Base-by-base conservation (phyloP, 37 sponge, comb jelly and placozoan genomes). In the Diacarnus erythraeanus region DNA sequence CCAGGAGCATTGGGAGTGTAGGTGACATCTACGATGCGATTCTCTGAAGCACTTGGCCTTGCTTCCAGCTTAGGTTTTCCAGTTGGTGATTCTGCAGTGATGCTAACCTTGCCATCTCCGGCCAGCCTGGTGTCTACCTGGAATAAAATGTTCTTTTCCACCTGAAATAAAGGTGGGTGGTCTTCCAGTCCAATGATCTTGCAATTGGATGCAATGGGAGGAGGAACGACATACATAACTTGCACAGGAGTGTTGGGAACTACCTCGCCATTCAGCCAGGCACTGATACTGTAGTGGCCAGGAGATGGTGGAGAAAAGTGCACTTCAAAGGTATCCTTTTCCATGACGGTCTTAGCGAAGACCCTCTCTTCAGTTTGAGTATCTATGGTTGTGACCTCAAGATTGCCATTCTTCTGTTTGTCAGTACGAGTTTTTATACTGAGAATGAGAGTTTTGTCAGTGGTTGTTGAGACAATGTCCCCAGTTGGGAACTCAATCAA, bases 1-100 rank as follows among this genome's bases (percentile, higher is more conserved):
- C 92, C 92, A 35, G 84, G 76, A 44, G 61, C 80, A 29, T 77
- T 77, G 37, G 92, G 88, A 5, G 69, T 75, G 73, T 87, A 92
- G 42, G 38, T 64, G 40, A 92, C 84, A 54, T 76, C 59, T 44
- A 75, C 73, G 57, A 79, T 80, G 35, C 81, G 81, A 10, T 17
- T 34, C 31, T 75, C 68, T 22, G 47, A 69, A 10, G 41, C 12
- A 8, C 30, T 57, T 2, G 76, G 43, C 22, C 66, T 80, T 0
- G 40, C 73, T 44, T 65, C 69, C 3, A 64, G 35, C n/a, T 66
- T 59, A 27, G 89, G 58, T 58, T 72, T 78, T 1, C 69, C 72
- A 26, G 58, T 38, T 22, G 75, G 75, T 2, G 80, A 43, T 17
- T 86, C 74, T 31, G 64, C 69, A 5, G 60, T 26, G 39, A 79